phyloP scores from a whole-genome alignment of 1,140 invertebrate genomes.

The Steinernema feltiae region DNA sequence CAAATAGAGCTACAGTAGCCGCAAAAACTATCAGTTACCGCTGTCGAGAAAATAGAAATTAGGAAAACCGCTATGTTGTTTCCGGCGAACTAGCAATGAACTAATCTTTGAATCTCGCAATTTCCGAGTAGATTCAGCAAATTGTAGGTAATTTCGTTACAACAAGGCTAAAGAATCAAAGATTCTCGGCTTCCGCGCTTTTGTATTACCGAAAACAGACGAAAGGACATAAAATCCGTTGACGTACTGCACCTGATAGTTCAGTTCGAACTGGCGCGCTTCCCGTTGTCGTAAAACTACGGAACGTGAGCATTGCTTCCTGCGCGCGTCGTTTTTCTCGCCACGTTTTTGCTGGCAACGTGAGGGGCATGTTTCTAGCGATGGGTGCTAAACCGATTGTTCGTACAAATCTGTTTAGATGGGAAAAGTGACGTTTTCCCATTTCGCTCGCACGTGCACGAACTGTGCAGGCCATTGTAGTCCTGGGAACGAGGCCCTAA shows the following conservation, averaged over 20 bases:
- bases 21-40: no score
- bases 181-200: no score
- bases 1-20: no score
- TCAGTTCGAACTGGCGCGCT: neutral
- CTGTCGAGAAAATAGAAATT: no score
- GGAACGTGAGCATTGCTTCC: constrained; percentile 6
- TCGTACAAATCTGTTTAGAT: constrained; percentile 6
- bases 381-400: neutral
- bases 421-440: neutral
- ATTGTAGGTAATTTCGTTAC: no score
- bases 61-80: no score
- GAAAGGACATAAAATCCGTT: neutral
- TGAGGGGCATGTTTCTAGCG: neutral
- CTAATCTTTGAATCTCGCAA: no score
- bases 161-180: no score
- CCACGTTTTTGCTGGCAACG: neutral
- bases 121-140: no score
- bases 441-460: neutral
- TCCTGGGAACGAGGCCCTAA: neutral
- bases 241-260: neutral
- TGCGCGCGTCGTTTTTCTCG: neutral
- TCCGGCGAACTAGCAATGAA: no score
- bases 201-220: no score
- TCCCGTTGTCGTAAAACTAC: neutral
- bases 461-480: neutral